Evolutionary conservation across 2,797 vertebrate species (phyloP), one percentile per base, ranked within the genome.

Genomic region (Falco biarmicus): DNA sequence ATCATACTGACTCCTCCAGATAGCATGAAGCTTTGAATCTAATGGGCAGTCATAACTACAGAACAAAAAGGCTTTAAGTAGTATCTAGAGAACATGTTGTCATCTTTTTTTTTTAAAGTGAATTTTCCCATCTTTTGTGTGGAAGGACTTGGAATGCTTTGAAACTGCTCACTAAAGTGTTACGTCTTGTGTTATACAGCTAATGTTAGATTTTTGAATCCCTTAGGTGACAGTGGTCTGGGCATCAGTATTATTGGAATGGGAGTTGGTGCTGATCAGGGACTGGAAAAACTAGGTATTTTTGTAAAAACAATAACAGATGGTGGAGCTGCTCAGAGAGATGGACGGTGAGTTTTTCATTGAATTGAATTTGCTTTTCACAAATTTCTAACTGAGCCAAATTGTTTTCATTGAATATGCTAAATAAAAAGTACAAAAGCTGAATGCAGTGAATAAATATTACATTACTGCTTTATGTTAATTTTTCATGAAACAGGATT

Each of bases 231-330:
- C 95, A 99, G 99, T 70, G 99, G 99, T 21, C 98, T 99, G 84
- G 99, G 99, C 64, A 99, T 99, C 97, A 99, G 99, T 96, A 99
- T 99, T 95, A 99, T 99, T 93, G 99, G 99, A 93, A 99, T 99
- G 99, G 99, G 99, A 93, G 99, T 99, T 77, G 99, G 99, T 94
- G 99, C 99, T 39, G 99, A 99, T 96, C 99, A 99, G 93, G 99
- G 99, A 74, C 96, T 99, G 96, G 99, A 99, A 97, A 99, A 99
- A 96, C 98, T 99, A 48, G 99, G 99, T 74, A 99, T 99, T 94
- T 99, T 99, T 97, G 99, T 99, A 77, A 99, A 99, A 98, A 99
- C 99, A 71, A 98, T 99, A 97, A 99, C 99, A 32, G 99, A 99
- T 95, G 98, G 98, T 60, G 99, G 99, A 97, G 99, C 99, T 43